A percentile compares a stretch with the other conserved stretches of the same genome.
phyloP scores from a whole-genome alignment of 2,888 invertebrate species.

The Rotaria socialis region DNA sequence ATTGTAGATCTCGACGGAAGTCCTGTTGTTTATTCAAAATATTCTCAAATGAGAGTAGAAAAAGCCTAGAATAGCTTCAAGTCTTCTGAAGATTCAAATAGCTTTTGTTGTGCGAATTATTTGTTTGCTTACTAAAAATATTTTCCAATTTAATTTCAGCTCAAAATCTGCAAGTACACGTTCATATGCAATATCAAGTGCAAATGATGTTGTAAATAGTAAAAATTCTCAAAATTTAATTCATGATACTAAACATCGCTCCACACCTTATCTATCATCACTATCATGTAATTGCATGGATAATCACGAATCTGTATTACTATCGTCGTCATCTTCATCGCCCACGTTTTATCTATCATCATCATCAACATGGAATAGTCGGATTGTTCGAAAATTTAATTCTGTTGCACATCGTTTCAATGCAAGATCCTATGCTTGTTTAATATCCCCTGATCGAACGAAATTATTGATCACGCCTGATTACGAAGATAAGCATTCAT shows the following conservation, averaged over 20 bases:
- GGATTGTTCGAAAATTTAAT: neutral
- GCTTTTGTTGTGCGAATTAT: too few species aligned
- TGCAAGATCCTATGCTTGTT: slow-evolving; percentile 30
- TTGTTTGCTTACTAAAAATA: too few species aligned
- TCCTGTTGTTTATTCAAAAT: too few species aligned
- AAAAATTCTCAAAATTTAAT: neutral
- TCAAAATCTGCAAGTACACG: neutral
- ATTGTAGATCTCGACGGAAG: too few species aligned
- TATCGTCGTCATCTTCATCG: neutral
- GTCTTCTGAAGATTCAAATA: too few species aligned
- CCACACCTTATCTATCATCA: neutral
- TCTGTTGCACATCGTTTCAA: slow-evolving; percentile 21
- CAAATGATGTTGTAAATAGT: neutral
- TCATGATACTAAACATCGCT: neutral
- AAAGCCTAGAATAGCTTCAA: too few species aligned
- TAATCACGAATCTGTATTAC: neutral
- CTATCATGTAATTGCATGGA: slow-evolving; percentile 6
- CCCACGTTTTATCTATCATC: neutral
- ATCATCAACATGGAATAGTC: slow-evolving; percentile 22
- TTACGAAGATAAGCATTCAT: slow-evolving; percentile 40
- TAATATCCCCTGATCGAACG: slow-evolving; percentile 36
- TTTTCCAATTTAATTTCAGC: neutral
- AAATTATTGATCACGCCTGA: slow-evolving; percentile 38
- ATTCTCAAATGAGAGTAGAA: too few species aligned
- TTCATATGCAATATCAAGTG: slow-evolving; percentile 17